A percentile compares a stretch with the other conserved stretches of the same genome.
phyloP scores from a whole-genome alignment of 2,113 vertebrate genomes.

The Illadopsis cleaveri region DNA sequence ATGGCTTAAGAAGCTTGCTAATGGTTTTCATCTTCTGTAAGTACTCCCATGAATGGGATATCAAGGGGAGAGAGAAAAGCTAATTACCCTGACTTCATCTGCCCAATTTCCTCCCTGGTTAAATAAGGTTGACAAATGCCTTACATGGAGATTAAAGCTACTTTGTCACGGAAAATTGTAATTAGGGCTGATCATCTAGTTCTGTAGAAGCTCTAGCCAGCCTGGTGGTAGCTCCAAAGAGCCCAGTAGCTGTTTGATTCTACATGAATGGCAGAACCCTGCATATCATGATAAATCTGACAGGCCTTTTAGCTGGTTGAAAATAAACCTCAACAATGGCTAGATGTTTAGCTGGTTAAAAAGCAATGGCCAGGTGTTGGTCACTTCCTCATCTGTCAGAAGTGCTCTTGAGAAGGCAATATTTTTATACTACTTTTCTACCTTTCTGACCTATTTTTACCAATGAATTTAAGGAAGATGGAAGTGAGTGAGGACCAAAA shows the following conservation, averaged over 20 bases:
- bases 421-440: neutral
- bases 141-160: neutral
- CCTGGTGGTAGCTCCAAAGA: neutral
- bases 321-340: neutral
- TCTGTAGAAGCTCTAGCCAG: neutral
- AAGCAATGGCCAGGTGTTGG: neutral
- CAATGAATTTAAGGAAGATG: neutral
- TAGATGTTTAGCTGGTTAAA: neutral
- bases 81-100: neutral
- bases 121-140: neutral
- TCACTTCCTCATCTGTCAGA: neutral
- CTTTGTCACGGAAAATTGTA: neutral
- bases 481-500: neutral
- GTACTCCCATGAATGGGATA: neutral
- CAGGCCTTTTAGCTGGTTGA: neutral
- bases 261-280: neutral
- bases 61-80: neutral
- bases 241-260: neutral
- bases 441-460: neutral
- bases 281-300: neutral
- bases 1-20: neutral
- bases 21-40: neutral
- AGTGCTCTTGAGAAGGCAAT: neutral
- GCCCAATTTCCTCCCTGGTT: neutral
- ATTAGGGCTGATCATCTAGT: neutral